Conservation (phyloP, 2,113 vertebrate genomes). For the Sinocyclocheilus rhinocerous region DNA sequence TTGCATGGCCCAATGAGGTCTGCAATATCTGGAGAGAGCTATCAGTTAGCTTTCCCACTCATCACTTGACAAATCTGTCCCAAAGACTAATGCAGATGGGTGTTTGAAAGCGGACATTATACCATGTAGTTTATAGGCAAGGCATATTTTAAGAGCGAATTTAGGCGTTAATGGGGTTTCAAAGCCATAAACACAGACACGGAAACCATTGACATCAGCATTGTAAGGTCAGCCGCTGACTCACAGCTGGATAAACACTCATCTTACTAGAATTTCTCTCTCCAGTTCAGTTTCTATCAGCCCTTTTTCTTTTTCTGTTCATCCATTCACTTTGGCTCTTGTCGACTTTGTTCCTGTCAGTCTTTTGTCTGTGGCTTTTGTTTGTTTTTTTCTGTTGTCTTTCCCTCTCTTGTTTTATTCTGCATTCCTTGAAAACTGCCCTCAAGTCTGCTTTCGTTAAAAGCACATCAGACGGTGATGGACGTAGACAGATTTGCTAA, state of each 20-base stretch:
- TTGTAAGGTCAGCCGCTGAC: constrained; percentile 17
- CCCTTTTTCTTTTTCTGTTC: background rate
- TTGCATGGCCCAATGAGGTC: background rate
- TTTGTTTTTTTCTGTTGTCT: background rate
- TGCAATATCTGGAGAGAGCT: background rate
- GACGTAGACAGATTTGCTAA: constrained; percentile 31
- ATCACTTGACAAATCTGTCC: background rate
- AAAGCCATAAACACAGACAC: constrained; percentile 23
- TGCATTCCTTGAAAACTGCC: constrained; percentile 33
- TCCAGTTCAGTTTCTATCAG: constrained; percentile 1
- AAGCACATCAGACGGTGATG: constrained; percentile 42
- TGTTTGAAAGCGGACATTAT: background rate
- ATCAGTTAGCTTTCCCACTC: background rate
- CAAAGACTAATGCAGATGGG: background rate
- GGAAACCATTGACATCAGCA: constrained; percentile 18
- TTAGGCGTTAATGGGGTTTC: constrained; percentile 20
- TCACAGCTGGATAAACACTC: constrained; percentile 40
- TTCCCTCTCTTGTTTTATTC: background rate
- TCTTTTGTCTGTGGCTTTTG: background rate
- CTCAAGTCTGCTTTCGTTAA: constrained; percentile 40
- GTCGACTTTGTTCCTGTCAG: background rate
- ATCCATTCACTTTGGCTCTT: background rate
- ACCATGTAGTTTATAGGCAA: background rate
- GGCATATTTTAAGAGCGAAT: background rate
- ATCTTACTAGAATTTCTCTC: constrained; percentile 10